Conservation (phyloP, 2,888 invertebrate genomes). For the Rhagophthalmus giganteus region DNA sequence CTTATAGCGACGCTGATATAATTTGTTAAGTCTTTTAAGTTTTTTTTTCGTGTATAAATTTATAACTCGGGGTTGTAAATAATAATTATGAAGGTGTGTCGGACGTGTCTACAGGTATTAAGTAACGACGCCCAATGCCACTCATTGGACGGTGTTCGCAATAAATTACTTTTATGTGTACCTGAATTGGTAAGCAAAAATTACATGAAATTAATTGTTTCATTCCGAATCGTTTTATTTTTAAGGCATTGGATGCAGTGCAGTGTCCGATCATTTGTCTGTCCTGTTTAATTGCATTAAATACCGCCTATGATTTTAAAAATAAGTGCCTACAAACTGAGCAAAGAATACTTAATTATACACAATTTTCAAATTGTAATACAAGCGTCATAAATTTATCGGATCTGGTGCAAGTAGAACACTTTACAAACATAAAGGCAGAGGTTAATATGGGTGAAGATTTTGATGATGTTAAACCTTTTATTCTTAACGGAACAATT, state of each 20-base stretch:
- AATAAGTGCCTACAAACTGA: conserved; percentile 19
- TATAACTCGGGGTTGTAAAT: neutral
- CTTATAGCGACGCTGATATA: neutral
- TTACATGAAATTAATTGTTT: neutral
- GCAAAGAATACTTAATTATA: conserved; percentile 13
- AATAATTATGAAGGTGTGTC: conserved; percentile 12
- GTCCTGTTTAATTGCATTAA: conserved; percentile 10
- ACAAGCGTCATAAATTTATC: conserved; percentile 11
- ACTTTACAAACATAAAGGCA: neutral
- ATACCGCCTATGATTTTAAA: conserved; percentile 21
- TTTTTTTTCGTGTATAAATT: neutral
- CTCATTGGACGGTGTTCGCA: conserved; percentile 12
- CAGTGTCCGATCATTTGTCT: conserved; percentile 14
- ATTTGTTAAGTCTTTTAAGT: neutral
- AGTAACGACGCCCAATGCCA: conserved; percentile 11
- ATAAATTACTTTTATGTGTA: conserved; percentile 14
- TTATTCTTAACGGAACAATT: no score
- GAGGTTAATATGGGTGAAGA: conserved; percentile 11
- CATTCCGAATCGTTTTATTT: neutral
- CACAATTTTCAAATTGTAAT: conserved; percentile 8
- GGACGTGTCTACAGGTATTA: conserved; percentile 17
- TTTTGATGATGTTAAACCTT: conserved; percentile 11
- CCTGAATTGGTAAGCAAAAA: conserved; percentile 21
- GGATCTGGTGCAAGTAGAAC: conserved; percentile 7
- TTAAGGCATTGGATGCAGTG: conserved; percentile 19